These are phyloP conservation scores for Podiceps cristatus DNA, from an alignment of 2,113 vertebrate genomes.

Conservation along the genomic window DNA sequence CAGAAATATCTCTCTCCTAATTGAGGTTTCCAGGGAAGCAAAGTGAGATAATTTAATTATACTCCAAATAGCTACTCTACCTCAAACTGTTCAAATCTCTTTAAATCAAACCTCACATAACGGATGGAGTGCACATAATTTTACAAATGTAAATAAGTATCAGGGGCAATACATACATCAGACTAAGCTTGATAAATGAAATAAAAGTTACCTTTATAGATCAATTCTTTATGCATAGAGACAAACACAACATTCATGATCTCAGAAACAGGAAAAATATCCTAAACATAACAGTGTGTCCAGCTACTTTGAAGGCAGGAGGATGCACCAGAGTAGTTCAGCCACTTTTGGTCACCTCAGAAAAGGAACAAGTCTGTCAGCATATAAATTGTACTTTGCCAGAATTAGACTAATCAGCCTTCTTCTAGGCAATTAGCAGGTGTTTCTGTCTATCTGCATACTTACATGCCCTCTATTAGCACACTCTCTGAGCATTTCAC, in stretches of 20 bases:
- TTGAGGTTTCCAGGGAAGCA: background rate
- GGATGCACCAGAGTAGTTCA: background rate
- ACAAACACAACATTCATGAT: background rate
- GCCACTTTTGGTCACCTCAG: background rate
- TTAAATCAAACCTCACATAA: background rate
- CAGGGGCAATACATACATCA: background rate
- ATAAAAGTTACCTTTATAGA: background rate
- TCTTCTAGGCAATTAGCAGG: background rate
- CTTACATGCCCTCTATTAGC: slow-evolving; percentile 3
- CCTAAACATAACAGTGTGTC: background rate
- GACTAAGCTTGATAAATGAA: background rate
- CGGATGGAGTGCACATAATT: background rate
- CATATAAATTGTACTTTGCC: background rate
- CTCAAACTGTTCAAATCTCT: slow-evolving; percentile 29
- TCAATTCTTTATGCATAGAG: background rate
- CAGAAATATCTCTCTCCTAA: slow-evolving; percentile 10
- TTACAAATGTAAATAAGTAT: background rate
- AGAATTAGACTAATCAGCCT: background rate
- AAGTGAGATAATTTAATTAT: slow-evolving; percentile 58
- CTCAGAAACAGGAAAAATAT: background rate
- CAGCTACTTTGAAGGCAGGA: background rate
- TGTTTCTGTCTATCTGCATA: background rate
- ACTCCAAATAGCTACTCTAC: slow-evolving; percentile 8
- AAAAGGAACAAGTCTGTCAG: background rate
- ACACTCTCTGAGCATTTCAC: background rate